Percentiles rank a stretch among this genome's conserved stretches.
Conservation (phyloP, 2,888 invertebrate species). For the Nomada fucata region DNA sequence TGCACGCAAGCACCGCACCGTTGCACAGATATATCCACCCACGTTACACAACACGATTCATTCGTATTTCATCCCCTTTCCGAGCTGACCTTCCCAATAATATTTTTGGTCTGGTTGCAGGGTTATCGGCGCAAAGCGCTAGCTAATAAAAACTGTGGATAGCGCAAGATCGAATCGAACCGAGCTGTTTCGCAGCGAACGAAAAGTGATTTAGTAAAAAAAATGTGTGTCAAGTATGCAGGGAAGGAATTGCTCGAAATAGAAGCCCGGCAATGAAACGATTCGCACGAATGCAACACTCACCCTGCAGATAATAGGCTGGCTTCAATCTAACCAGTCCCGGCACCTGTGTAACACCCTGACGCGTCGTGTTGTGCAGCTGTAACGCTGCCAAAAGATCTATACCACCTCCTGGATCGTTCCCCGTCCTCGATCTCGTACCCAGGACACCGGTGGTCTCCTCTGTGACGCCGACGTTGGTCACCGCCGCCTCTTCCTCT, state of each 20-base stretch:
- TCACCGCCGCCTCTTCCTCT: slow-evolving; percentile 77
- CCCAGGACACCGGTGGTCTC: slow-evolving; percentile 86
- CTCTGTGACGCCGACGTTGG: slow-evolving; percentile 61
- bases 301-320: slow-evolving; percentile 91
- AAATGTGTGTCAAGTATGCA: too few relatives aligned
- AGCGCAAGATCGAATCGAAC: too few relatives aligned
- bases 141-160: too few relatives aligned
- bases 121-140: too few relatives aligned
- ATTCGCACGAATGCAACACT: slow-evolving; percentile 61
- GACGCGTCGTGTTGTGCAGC: slow-evolving; percentile 90
- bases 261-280: not conserved
- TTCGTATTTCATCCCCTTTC: not conserved
- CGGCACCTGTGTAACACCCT: slow-evolving; percentile 88
- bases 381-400: slow-evolving; percentile 92
- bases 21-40: slow-evolving; percentile 6
- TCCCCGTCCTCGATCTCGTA: slow-evolving; percentile 77
- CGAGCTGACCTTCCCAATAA: not conserved
- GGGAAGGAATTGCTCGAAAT: not conserved
- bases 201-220: too few relatives aligned
- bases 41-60: slow-evolving; percentile 50
- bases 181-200: too few relatives aligned
- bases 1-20: slow-evolving; percentile 22
- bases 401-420: slow-evolving; percentile 85
- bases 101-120: too few relatives aligned
- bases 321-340: slow-evolving; percentile 90